Conservation (phyloP, 2,797 vertebrate species). For the Poeciliopsis infans region DNA sequence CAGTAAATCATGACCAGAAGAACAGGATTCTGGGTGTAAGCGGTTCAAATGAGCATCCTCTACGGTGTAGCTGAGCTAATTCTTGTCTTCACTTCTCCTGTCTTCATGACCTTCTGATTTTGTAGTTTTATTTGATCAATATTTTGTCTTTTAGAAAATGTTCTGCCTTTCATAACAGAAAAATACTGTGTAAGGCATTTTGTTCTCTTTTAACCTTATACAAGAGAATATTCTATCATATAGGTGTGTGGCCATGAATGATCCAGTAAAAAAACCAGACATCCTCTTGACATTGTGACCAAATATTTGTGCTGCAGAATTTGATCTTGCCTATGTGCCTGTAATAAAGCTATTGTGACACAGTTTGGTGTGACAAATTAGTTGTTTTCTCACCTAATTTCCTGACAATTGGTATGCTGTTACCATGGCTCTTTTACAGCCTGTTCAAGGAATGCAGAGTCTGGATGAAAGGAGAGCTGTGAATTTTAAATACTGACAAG, state of each 20-base stretch:
- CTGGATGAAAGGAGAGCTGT: constrained; percentile 2
- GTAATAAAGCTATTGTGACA: constrained; percentile 5
- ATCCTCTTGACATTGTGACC: neutral
- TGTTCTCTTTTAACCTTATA: too few species aligned
- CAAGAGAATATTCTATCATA: neutral
- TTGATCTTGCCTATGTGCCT: neutral
- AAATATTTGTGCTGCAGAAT: neutral
- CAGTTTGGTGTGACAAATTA: neutral
- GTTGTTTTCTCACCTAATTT: neutral
- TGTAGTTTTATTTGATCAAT: neutral
- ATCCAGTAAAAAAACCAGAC: neutral
- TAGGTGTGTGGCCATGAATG: constrained; percentile 28
- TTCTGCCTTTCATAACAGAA: neutral
- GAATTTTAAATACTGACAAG: constrained; percentile 36
- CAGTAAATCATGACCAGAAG: neutral
- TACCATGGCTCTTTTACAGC: neutral
- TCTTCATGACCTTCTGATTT: neutral
- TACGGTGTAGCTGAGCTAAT: neutral
- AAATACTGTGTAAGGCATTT: neutral
- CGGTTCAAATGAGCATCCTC: neutral
- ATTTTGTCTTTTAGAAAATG: neutral
- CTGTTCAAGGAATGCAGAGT: constrained; percentile 3
- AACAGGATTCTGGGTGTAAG: neutral
- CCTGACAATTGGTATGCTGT: constrained; percentile 1
- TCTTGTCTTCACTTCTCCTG: neutral